A percentile compares a stretch with the other conserved stretches of the same genome.
phyloP scores from a whole-genome alignment of 2,888 invertebrate species.

The Sesia apiformis region DNA sequence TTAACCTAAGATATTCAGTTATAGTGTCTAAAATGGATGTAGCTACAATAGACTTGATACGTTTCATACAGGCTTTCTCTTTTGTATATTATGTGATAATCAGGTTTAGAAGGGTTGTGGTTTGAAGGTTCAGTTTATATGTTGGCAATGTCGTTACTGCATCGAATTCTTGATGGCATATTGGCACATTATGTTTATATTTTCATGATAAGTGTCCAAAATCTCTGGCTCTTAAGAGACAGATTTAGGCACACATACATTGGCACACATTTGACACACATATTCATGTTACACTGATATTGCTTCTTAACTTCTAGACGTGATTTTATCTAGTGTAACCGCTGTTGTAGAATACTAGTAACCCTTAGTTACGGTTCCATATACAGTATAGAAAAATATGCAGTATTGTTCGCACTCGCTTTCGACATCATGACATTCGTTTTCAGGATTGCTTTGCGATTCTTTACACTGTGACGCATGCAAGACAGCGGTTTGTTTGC shows the following conservation, averaged over 20 bases:
- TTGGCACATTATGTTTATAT: too few relatives aligned
- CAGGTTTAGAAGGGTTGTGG: too few relatives aligned
- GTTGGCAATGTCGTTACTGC: too few relatives aligned
- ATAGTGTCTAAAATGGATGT: neutral
- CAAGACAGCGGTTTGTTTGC: neutral
- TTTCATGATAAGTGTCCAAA: too few relatives aligned
- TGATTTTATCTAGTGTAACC: too few relatives aligned
- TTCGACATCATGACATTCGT: constrained; percentile 60
- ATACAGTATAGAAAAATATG: constrained; percentile 9
- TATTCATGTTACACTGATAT: too few relatives aligned
- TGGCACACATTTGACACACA: too few relatives aligned
- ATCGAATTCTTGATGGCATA: neutral
- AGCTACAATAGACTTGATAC: neutral
- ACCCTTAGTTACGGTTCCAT: constrained; percentile 14
- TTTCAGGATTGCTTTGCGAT: constrained; percentile 35
- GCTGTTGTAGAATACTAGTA: neutral
- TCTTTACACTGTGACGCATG: neutral
- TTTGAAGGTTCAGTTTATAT: too few relatives aligned
- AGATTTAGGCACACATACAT: too few relatives aligned
- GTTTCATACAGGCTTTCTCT: neutral
- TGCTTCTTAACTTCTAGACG: too few relatives aligned
- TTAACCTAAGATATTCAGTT: constrained; percentile 2
- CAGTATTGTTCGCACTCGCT: constrained; percentile 35
- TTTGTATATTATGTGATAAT: neutral
- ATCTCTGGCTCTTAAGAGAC: too few relatives aligned